These are phyloP conservation scores for Drosophila acutilabella DNA, from an alignment of 2,888 invertebrate genomes.

Conservation along the genomic window DNA sequence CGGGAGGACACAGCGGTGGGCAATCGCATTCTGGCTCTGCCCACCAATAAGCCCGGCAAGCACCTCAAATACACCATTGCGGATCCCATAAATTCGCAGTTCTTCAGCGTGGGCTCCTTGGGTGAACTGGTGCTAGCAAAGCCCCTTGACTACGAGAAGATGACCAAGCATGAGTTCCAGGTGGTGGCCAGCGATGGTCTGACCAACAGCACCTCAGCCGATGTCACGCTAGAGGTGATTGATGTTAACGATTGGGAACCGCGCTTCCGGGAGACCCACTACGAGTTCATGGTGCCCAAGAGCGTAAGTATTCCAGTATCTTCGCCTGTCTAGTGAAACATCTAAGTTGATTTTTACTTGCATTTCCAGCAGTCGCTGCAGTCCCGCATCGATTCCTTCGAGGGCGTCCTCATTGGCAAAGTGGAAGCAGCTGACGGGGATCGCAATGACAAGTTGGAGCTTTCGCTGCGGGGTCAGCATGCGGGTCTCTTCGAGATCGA, in stretches of 20 bases:
- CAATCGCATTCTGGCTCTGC: conserved; percentile 89
- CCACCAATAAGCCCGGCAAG: conserved; percentile 89
- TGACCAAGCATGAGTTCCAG: conserved; percentile 90
- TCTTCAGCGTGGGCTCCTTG: conserved; percentile 91
- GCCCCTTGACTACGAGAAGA: conserved; percentile 92
- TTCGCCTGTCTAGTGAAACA: not conserved
- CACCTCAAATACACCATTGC: conserved; percentile 91
- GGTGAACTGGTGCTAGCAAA: conserved; percentile 92
- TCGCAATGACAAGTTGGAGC: conserved; percentile 89
- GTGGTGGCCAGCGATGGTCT: conserved; percentile 91
- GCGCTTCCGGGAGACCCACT: conserved; percentile 93
- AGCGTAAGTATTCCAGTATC: conserved; percentile 72
- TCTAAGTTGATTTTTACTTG: not conserved
- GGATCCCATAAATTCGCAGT: conserved; percentile 90
- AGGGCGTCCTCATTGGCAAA: conserved; percentile 86
- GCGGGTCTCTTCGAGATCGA: conserved; percentile 86
- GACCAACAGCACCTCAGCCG: conserved; percentile 91
- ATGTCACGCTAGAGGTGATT: conserved; percentile 91
- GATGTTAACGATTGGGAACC: conserved; percentile 98
- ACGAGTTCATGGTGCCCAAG: conserved; percentile 89
- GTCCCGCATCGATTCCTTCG: conserved; percentile 80
- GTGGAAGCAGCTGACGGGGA: conserved; percentile 96
- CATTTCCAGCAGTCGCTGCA: conserved; percentile 78
- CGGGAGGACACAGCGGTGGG: conserved; percentile 92
- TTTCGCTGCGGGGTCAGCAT: conserved; percentile 90